Evolutionary conservation across 2,797 vertebrate genomes (phyloP), one percentile per base, ranked within the genome.

Genomic region (Ptychadena robeensis): DNA sequence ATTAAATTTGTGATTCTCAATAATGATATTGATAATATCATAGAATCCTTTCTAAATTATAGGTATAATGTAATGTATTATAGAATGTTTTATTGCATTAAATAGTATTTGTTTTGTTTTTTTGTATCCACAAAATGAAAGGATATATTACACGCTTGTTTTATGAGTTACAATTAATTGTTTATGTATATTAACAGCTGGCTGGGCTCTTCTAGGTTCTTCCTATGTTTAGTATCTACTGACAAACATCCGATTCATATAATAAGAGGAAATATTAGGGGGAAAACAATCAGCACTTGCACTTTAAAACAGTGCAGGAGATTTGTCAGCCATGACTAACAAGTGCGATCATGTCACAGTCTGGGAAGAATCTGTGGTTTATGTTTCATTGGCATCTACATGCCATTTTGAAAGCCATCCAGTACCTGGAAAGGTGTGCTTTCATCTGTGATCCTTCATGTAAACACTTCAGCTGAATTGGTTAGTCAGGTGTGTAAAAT

Each of bases 261-360:
- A 73, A 12, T 66, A 27, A 31, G 70, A 73, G 76, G 76, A 79
- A 79, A 80, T 80, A 69, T 70, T 75, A 64, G 35, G n/a, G 31
- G 59, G 34, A 73, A 69, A 68, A 63, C 64, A 27, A 61, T 80
- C 70, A 80, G 34, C 71, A 75, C 53, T 80, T 80, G 70, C 61
- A 79, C 67, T 79, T 73, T 40, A 32, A 66, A 32, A 67, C 7
- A 37, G 44, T 80, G 37, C 77, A 64, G 18, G 71, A 85, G 70
- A 69, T 74, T 74, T 59, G 35, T 80, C 82, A 85, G 28, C 77
- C 71, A 75, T 80, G 65, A 75, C 82, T 70, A 75, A 85, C 82
- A 74, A 75, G 82, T 80, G 71, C 65, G 40, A 75, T 80, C 82
- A 85, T 75, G 82, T 80, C 82, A 80, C 44, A 70, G 64, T 28